Evolutionary conservation across 2,888 invertebrate genomes (phyloP).

Genomic region (Siphonodentalium dalli): DNA sequence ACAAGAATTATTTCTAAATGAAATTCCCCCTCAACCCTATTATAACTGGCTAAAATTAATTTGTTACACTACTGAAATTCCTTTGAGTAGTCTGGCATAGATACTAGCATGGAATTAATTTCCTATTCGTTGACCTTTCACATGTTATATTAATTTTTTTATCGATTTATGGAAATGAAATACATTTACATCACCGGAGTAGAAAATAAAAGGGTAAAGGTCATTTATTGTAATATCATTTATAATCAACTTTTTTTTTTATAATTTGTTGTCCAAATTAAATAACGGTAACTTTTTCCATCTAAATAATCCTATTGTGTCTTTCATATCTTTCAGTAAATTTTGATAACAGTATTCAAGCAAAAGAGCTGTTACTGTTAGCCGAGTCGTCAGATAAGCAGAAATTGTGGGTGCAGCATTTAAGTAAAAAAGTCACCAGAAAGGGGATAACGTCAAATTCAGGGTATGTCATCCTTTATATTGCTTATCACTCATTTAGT

Average conservation of each 20-base stretch:
- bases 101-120: too few species aligned
- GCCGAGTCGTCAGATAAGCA: conserved; percentile 87
- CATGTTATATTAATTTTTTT: neutral
- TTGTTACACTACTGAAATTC: too few species aligned
- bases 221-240: neutral
- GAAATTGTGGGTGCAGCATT: conserved; percentile 89
- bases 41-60: too few species aligned
- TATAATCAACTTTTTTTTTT: neutral
- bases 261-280: neutral
- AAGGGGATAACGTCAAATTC: too few species aligned
- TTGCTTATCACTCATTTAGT: too few species aligned
- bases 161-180: neutral
- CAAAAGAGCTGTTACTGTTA: conserved; percentile 90
- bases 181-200: neutral
- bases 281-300: neutral
- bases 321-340: conserved; percentile 71
- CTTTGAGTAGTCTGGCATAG: too few species aligned
- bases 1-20: too few species aligned
- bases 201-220: neutral
- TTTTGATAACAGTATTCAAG: conserved; percentile 82
- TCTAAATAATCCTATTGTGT: too few species aligned
- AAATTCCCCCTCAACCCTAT: too few species aligned
- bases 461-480: too few species aligned
- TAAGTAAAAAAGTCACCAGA: conserved; percentile 90
- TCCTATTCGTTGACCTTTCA: too few species aligned